A percentile compares a stretch with the other conserved stretches of the same genome.
These are phyloP conservation scores for Camponotus fellah DNA, from an alignment of 2,888 invertebrate genomes.

Conservation along the genomic window DNA sequence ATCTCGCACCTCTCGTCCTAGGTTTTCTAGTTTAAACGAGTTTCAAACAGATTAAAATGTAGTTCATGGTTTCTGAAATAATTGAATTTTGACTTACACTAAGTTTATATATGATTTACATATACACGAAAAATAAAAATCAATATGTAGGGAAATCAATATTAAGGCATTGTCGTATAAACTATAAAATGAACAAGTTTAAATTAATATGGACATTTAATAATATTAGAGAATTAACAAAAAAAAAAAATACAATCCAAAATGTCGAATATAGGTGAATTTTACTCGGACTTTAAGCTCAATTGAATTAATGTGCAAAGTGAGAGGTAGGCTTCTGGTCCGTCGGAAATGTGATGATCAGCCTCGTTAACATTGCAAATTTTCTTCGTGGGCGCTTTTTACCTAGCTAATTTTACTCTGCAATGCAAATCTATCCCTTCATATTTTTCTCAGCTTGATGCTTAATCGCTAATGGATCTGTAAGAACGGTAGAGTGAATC, in stretches of 20 bases:
- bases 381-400: conserved; percentile 68
- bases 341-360: conserved; percentile 69
- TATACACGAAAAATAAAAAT: neutral
- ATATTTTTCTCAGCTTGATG: conserved; percentile 4
- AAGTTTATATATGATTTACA: neutral
- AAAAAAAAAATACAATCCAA: conserved; percentile 4
- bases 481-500: conserved; percentile 44
- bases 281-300: conserved; percentile 50
- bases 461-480: conserved; percentile 19
- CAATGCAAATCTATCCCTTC: conserved; percentile 74
- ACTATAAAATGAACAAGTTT: neutral
- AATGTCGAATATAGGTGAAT: conserved; percentile 5
- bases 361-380: conserved; percentile 80
- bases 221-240: conserved; percentile 11
- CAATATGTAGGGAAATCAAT: too few species aligned
- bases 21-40: conserved; percentile 23
- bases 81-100: conserved; percentile 47
- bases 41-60: conserved; percentile 49
- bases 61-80: conserved; percentile 38
- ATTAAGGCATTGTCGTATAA: neutral
- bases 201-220: neutral
- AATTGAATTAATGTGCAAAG: conserved; percentile 71
- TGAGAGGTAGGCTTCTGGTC: conserved; percentile 61
- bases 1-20: neutral
- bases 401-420: conserved; percentile 77